Percentiles rank a stretch among this genome's conserved stretches.
phyloP scores from a whole-genome alignment of 2,888 invertebrate genomes.

The Apotomis betuletana region DNA sequence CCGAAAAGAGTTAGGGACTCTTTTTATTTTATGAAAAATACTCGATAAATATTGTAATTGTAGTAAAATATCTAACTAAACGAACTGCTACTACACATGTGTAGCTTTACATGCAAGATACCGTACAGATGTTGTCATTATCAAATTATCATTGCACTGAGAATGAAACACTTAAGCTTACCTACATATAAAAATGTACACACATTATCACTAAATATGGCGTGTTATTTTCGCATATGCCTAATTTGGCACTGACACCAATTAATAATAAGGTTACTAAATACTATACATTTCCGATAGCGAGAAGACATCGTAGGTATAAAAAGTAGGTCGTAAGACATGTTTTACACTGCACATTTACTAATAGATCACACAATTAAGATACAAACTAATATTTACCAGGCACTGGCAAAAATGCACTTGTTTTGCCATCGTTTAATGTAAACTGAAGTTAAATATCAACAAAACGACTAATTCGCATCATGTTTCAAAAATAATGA shows the following conservation, averaged over 20 bases:
- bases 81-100: too few relatives aligned
- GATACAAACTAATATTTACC: slow-evolving; percentile 32
- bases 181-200: background rate
- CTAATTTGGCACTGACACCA: slow-evolving; percentile 2
- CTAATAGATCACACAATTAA: background rate
- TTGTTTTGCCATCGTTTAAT: slow-evolving; percentile 36
- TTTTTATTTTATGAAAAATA: too few relatives aligned
- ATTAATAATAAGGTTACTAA: background rate
- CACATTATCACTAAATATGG: slow-evolving; percentile 5
- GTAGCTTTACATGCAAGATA: background rate
- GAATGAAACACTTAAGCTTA: background rate
- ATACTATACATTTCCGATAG: background rate
- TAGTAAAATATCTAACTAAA: too few relatives aligned
- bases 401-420: slow-evolving; percentile 39
- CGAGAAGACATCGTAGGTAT: background rate
- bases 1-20: background rate
- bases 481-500: slow-evolving; percentile 27
- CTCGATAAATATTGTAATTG: too few relatives aligned
- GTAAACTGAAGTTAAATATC: slow-evolving; percentile 23
- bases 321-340: background rate
- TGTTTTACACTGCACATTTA: background rate
- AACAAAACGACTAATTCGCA: slow-evolving; percentile 14
- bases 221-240: background rate
- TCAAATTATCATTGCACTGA: slow-evolving; percentile 18
- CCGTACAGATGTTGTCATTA: background rate